These are phyloP conservation scores for Dermatemys mawii DNA, from an alignment of 2,113 vertebrate species.

Conservation along the genomic window DNA sequence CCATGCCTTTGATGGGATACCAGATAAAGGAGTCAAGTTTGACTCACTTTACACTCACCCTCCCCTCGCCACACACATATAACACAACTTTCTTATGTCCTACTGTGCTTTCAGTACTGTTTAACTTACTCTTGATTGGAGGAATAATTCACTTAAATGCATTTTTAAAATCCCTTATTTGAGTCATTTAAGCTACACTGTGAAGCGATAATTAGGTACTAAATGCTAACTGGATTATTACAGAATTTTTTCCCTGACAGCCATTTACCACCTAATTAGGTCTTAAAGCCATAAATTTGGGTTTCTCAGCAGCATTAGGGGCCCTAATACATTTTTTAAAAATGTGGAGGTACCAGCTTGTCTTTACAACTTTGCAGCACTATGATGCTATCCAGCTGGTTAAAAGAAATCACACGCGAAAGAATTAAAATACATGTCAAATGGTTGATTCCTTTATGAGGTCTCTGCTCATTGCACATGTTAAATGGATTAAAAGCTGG, in stretches of 20 bases:
- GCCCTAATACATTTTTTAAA: constrained; percentile 33
- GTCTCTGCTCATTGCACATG: not conserved
- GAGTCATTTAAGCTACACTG: constrained; percentile 46
- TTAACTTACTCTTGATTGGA: constrained; percentile 14
- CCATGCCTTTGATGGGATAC: too few species aligned
- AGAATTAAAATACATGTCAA: not conserved
- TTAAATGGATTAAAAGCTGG: not conserved
- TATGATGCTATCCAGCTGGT: not conserved
- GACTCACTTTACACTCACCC: too few species aligned
- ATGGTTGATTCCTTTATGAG: not conserved
- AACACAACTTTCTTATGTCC: not conserved
- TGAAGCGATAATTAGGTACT: constrained; percentile 71
- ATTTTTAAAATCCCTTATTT: constrained; percentile 37
- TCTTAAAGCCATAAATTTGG: constrained; percentile 48
- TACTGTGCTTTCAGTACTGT: not conserved
- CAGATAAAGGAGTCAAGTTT: too few species aligned
- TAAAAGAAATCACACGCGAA: not conserved
- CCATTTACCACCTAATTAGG: constrained; percentile 66
- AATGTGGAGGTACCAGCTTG: constrained; percentile 17
- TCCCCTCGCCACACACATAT: too few species aligned
- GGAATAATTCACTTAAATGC: constrained; percentile 43
- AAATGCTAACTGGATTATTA: constrained; percentile 70
- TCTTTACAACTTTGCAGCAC: constrained; percentile 19
- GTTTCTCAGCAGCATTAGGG: constrained; percentile 40
- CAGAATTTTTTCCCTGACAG: constrained; percentile 62